These are phyloP conservation scores for Tenebrosternarchus preto DNA, from an alignment of 2,113 vertebrate genomes.

Conservation along the genomic window DNA sequence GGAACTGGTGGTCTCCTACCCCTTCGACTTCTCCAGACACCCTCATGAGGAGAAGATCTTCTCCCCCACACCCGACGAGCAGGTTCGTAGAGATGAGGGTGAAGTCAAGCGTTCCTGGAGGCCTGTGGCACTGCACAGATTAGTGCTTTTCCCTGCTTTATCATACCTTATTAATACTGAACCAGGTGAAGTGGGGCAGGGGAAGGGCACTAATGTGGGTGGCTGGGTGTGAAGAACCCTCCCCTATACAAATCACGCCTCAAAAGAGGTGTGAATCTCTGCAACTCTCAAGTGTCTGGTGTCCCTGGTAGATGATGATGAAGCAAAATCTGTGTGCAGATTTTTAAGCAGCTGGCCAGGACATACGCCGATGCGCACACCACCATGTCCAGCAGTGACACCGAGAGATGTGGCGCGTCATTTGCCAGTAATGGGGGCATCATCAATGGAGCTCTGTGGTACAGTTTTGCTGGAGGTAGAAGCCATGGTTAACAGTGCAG, in stretches of 20 bases:
- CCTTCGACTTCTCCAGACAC: conserved; percentile 90
- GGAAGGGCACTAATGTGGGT: not conserved
- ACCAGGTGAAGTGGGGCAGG: not conserved
- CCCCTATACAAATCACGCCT: no score
- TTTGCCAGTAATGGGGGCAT: conserved; percentile 85
- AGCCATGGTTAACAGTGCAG: not conserved
- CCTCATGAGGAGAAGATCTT: conserved; percentile 87
- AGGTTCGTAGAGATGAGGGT: conserved; percentile 73
- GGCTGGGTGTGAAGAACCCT: no score
- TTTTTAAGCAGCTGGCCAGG: conserved; percentile 87
- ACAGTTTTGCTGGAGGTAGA: conserved; percentile 96
- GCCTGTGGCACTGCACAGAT: not conserved
- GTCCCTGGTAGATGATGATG: not conserved
- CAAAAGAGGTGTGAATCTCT: no score
- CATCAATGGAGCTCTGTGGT: conserved; percentile 95
- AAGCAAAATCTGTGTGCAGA: conserved; percentile 60
- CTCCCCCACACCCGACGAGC: conserved; percentile 92
- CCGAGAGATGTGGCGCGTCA: conserved; percentile 86
- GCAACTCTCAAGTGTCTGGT: no score
- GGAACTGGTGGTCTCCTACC: conserved; percentile 93
- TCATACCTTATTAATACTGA: not conserved
- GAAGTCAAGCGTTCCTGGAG: not conserved
- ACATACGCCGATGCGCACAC: conserved; percentile 87
- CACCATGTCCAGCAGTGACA: conserved; percentile 86
- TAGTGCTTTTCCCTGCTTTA: not conserved